phyloP scores from a whole-genome alignment of 2,113 vertebrate genomes.

The Pyrgilauda ruficollis region DNA sequence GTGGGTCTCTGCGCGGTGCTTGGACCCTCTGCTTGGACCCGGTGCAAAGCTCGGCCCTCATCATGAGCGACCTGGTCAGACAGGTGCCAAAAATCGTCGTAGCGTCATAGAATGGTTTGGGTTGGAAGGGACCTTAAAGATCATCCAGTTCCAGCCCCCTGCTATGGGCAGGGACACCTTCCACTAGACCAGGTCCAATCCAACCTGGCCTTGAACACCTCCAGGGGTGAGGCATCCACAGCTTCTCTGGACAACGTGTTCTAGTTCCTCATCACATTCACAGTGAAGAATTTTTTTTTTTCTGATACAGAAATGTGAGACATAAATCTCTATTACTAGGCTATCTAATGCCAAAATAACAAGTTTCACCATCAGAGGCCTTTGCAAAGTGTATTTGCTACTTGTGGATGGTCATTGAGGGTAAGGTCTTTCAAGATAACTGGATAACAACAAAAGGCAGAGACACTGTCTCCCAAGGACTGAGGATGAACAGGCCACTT shows the following conservation, averaged over 20 bases:
- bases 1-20: fast-evolving
- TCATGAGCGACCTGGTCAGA: neutral
- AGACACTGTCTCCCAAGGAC: neutral
- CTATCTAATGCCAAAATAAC: too few species aligned
- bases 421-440: neutral
- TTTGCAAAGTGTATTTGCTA: neutral
- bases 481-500: neutral
- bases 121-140: neutral
- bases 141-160: neutral
- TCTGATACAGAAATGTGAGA: fast-evolving
- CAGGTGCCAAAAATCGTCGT: neutral
- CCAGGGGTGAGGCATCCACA: too few species aligned
- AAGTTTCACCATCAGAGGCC: neutral
- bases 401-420: neutral
- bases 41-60: neutral
- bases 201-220: neutral
- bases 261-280: neutral
- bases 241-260: neutral
- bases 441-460: neutral
- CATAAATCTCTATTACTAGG: fast-evolving
- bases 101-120: neutral
- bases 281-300: neutral
- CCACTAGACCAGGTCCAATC: too few species aligned
- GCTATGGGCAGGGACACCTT: neutral
- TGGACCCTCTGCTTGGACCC: fast-evolving